Base-by-base conservation (phyloP, 2,797 vertebrate genomes). In the Nyctibius grandis region DNA sequence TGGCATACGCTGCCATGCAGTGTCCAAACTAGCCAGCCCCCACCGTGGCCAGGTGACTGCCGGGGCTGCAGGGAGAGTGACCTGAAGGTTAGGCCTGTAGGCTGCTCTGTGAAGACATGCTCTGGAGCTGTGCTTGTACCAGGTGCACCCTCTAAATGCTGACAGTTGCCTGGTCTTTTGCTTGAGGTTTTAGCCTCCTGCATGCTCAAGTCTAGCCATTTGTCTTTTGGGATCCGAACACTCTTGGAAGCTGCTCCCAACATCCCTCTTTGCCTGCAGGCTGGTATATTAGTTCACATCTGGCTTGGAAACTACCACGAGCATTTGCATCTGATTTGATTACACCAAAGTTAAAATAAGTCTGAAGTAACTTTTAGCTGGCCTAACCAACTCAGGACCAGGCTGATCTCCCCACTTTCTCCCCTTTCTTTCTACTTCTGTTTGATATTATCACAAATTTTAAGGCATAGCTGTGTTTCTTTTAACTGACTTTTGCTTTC, bases 311-410 rank as follows among this genome's bases (percentile, higher is more conserved):
- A n/a, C 48, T 61, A 64, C 80, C 50, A 33, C 48, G 73, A 78
- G 36, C 33, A 72, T 92, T 92, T 87, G 45, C 89, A 87, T 89
- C 67, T 86, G 59, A 87, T 88, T 89, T 92, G 82, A 74, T 77
- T 59, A 56, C n/a, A 53, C 29, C 18, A 9, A 38, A 53, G 42
- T 72, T 93, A 70, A 92, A 23, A 15, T n/a, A 44, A 50, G 38
- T 50, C 63, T 59, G 53, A 84, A 69, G 50, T 68, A 75, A 87
- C 47, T 16, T 70, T 67, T 36, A 73, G 9, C 25, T 89, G 36
- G 74, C 31, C 72, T 91, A 61, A 40, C 23, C 67, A 57, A 65
- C 21, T 85, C 36, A 25, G 45, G 20, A 63, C 23, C 9, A n/a
- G 28, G 4, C 53, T 79, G 44, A 2, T 54, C 19, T 77, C 18